Base-by-base conservation (phyloP, 53 echinoderm and acorn worm species). In the Arbacia lixula region DNA sequence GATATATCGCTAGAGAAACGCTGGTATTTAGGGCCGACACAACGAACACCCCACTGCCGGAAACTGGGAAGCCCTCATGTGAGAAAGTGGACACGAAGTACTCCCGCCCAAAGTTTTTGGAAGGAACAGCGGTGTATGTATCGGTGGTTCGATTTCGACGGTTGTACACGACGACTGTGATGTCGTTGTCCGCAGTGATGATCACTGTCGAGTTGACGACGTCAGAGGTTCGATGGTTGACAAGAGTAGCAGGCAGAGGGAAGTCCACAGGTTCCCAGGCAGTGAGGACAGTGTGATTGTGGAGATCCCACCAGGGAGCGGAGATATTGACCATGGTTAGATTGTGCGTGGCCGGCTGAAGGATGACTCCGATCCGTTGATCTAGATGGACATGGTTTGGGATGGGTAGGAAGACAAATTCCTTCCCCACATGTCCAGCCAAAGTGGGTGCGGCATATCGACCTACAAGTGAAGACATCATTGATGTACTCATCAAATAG, bases 81-180 rank as follows among this genome's bases (percentile, higher is more conserved):
- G 72, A 41, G 24, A 43, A 40, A 19, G 72, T 71, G 9, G 72
- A 26, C 16, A 71, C 29, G 30, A 71, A 71, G 28, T 71, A 71
- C 14, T 71, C 72, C 49, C 14, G 22, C 6, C 72, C 72, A 25
- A 71, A 46, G 5, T 30, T 6, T 14, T 49, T 9, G 22, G 50
- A 27, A 4, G 72, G 50, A 19, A 71, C 19, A 6, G 43, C 28
- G 25, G 72, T 49, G 19, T 41, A 71, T 17, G 27, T 46, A 71
- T 71, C 72, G n/a, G 49, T 40, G 12, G 38, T 43, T 2, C 29
- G 29, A 12, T 20, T 29, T 30, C 43, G 29, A 49, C 29, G 49
- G 49, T 71, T 71, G 42, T 43, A 71, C 6, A 30, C 24, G 28
- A 71, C 29, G 30, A 28, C 26, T 30, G 29, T 43, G 30, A 71